Conservation (phyloP, 2,113 vertebrate genomes). For the Anarhynchus alexandrinus region DNA sequence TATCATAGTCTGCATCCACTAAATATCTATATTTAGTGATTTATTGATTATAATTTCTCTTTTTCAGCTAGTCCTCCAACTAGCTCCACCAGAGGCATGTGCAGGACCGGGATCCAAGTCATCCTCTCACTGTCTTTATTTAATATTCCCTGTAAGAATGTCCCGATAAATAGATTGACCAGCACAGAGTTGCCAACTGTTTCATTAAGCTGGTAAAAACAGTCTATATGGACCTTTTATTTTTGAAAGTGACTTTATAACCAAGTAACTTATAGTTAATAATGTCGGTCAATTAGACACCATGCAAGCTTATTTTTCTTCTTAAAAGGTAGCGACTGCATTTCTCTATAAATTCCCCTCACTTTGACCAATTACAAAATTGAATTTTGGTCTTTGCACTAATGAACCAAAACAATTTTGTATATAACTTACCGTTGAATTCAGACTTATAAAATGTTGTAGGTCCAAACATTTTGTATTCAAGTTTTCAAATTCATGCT, state of each 20-base stretch:
- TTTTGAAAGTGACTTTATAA: not conserved
- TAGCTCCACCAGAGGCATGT: not conserved
- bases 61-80: not conserved
- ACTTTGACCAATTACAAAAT: not conserved
- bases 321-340: not conserved
- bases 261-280: not conserved
- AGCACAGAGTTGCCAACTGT: not conserved
- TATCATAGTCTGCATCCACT: not conserved
- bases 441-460: constrained; percentile 4
- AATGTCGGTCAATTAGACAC: not conserved
- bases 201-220: not conserved
- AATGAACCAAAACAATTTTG: not conserved
- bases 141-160: not conserved
- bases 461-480: not conserved
- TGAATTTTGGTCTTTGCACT: not conserved
- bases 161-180: not conserved
- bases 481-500: constrained; percentile 8
- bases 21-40: no score
- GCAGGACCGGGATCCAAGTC: not conserved
- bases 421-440: constrained; percentile 5
- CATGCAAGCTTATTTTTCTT: not conserved
- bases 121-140: not conserved
- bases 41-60: not conserved
- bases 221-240: not conserved
- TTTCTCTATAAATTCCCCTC: not conserved